A percentile compares a stretch with the other conserved stretches of the same genome.
Evolutionary conservation across 2,888 invertebrate species (phyloP).

Genomic region (Ptilodon capucinus): DNA sequence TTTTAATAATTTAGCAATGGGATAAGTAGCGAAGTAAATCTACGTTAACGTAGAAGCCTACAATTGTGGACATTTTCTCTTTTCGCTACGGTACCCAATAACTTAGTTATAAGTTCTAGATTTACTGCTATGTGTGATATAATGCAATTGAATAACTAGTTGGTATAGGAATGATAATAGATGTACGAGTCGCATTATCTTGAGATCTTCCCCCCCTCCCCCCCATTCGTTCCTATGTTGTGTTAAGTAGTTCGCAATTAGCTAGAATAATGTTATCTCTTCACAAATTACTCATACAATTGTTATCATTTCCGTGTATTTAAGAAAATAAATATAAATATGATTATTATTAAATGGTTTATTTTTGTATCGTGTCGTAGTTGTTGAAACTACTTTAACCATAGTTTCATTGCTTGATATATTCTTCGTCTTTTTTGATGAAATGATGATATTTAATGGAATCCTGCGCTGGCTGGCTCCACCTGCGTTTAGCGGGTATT

Average conservation of each 20-base stretch:
- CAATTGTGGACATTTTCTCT: constrained; percentile 1
- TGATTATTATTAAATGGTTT: background rate
- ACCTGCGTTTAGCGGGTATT: too few species aligned
- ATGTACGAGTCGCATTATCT: constrained; percentile 22
- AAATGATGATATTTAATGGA: too few species aligned
- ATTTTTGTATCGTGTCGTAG: background rate
- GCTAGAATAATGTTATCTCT: constrained; percentile 16
- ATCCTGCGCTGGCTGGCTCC: too few species aligned
- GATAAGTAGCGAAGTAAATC: too few species aligned
- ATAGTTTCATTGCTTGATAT: too few species aligned
- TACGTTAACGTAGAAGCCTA: too few species aligned
- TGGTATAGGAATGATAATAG: constrained; percentile 23
- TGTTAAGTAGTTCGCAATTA: constrained; percentile 20
- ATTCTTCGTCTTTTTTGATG: too few species aligned
- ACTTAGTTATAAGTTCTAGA: constrained; percentile 21
- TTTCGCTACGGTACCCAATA: constrained; percentile 14
- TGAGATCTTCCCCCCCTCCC: constrained; percentile 26
- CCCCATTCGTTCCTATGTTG: constrained; percentile 36
- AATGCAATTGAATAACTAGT: constrained; percentile 31
- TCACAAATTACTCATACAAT: constrained; percentile 23
- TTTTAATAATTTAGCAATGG: background rate
- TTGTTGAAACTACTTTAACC: too few species aligned
- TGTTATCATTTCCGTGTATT: constrained; percentile 33
- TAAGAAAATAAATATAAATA: constrained; percentile 31
- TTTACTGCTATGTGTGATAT: constrained; percentile 39